phyloP scores from a whole-genome alignment of 2,797 vertebrate species.

The Mormyrops boulengeri region DNA sequence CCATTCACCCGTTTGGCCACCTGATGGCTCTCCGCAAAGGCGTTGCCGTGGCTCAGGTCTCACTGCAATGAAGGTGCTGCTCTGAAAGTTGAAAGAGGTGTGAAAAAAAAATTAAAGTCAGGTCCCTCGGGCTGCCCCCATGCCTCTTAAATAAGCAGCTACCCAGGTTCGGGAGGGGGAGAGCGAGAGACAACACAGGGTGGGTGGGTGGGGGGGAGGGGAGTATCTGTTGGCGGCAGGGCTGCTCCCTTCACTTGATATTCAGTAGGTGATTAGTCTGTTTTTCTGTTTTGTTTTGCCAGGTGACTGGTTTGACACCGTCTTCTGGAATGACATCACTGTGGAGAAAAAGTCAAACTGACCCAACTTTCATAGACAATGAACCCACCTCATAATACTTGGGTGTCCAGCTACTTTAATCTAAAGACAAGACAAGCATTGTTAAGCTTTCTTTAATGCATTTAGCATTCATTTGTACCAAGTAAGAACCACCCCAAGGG shows the following conservation, averaged over 20 bases:
- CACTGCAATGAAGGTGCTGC: neutral
- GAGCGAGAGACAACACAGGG: neutral
- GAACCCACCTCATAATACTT: neutral
- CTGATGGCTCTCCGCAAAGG: neutral
- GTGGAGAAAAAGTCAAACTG: neutral
- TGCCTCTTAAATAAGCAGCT: neutral
- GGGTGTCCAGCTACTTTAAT: neutral
- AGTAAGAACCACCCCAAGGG: neutral
- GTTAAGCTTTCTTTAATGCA: neutral
- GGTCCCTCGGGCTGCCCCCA: neutral
- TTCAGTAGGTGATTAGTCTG: neutral
- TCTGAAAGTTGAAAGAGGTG: neutral
- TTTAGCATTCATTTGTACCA: neutral
- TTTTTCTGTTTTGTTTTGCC: neutral
- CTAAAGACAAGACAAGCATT: neutral
- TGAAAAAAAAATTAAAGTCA: conserved; percentile 1
- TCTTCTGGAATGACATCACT: neutral
- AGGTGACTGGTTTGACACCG: neutral
- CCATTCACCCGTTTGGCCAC: neutral
- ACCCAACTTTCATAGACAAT: neutral
- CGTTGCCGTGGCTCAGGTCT: neutral
- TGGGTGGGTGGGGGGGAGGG: neutral
- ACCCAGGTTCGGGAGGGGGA: neutral
- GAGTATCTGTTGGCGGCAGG: neutral
- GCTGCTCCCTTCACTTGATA: neutral